phyloP scores from a whole-genome alignment of 2,888 invertebrate genomes.

The Volucella inanis region DNA sequence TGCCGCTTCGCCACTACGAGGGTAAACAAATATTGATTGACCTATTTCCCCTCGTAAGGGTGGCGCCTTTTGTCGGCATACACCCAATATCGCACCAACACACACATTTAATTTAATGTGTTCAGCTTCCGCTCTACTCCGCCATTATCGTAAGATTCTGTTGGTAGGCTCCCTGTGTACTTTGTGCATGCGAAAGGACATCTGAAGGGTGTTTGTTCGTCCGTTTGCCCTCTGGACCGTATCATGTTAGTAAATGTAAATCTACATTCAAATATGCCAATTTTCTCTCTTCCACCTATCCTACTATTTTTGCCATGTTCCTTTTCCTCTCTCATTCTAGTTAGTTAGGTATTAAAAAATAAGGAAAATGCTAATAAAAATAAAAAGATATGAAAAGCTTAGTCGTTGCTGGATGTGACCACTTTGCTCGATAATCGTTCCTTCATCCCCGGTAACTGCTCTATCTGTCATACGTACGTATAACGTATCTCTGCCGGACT shows the following conservation, averaged over 20 bases:
- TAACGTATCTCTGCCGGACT: background rate
- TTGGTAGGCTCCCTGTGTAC: too few species aligned
- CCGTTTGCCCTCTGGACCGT: slow-evolving; percentile 28
- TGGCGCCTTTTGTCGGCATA: slow-evolving; percentile 39
- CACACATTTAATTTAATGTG: background rate
- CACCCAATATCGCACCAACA: slow-evolving; percentile 16
- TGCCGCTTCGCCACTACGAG: slow-evolving; percentile 27
- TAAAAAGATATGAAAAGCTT: slow-evolving; percentile 29
- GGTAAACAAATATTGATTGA: slow-evolving; percentile 74
- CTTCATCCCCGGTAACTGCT: background rate
- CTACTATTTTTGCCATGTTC: slow-evolving; percentile 1
- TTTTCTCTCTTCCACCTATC: background rate
- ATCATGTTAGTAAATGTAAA: slow-evolving; percentile 26
- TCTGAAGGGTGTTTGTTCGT: slow-evolving; percentile 66
- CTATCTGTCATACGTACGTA: background rate
- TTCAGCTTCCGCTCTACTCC: slow-evolving; percentile 15
- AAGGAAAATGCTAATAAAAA: slow-evolving; percentile 50
- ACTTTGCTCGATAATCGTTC: slow-evolving; percentile 3
- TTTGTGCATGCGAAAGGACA: slow-evolving; percentile 61
- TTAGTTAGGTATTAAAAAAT: background rate
- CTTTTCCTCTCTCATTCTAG: slow-evolving; percentile 10
- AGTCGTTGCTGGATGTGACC: slow-evolving; percentile 2
- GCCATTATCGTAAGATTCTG: too few species aligned
- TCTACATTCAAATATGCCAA: slow-evolving; percentile 8
- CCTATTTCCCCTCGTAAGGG: slow-evolving; percentile 71